phyloP scores from a whole-genome alignment of 2,113 vertebrate genomes.

The Pampusana beccarii region DNA sequence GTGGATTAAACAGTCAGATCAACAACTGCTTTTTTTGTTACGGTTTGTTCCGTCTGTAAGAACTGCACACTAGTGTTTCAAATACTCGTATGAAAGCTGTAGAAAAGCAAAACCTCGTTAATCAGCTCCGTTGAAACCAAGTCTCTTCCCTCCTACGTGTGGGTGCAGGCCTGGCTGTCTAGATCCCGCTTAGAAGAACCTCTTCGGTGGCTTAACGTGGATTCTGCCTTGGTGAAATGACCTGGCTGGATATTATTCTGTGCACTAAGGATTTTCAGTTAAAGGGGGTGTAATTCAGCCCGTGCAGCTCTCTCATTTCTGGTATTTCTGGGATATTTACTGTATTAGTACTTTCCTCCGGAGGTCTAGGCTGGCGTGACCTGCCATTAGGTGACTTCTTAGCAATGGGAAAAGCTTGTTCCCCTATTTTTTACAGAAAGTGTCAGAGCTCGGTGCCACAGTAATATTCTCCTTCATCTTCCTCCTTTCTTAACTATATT shows the following conservation, averaged over 20 bases:
- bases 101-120: neutral
- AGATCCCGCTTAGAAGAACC: neutral
- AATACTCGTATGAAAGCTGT: accelerated
- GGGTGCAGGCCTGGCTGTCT: neutral
- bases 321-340: neutral
- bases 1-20: neutral
- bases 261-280: neutral
- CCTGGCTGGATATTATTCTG: neutral
- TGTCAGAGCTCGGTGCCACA: neutral
- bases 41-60: neutral
- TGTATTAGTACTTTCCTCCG: neutral
- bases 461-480: neutral
- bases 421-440: neutral
- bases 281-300: neutral
- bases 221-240: neutral
- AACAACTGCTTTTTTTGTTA: neutral
- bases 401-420: neutral
- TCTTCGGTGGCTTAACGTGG: accelerated
- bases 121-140: neutral
- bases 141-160: accelerated
- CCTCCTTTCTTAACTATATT: neutral
- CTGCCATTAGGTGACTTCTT: neutral
- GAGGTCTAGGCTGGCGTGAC: neutral
- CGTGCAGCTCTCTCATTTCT: neutral
- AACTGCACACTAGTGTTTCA: neutral